A percentile compares a stretch with the other conserved stretches of the same genome.
Evolutionary conservation across 2,888 invertebrate species (phyloP).

Genomic region (Agonopterix arenella): DNA sequence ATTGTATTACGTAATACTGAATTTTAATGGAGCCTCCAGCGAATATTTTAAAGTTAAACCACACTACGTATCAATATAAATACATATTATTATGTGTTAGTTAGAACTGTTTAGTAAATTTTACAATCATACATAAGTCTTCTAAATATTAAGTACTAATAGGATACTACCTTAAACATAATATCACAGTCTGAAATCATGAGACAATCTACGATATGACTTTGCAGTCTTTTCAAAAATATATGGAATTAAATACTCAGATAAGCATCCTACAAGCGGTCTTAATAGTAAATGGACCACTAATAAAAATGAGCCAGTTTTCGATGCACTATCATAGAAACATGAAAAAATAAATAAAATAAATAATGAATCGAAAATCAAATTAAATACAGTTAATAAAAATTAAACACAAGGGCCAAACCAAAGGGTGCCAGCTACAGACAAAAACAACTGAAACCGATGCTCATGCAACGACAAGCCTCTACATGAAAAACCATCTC

Average conservation of each 20-base stretch:
- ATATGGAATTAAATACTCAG: slow-evolving; percentile 28
- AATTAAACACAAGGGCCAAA: slow-evolving; percentile 68
- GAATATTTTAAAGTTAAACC: background rate
- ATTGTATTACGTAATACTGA: background rate
- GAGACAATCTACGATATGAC: slow-evolving; percentile 39
- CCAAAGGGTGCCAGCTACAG: slow-evolving; percentile 75
- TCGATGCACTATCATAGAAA: slow-evolving; percentile 27
- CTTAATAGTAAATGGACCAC: slow-evolving; percentile 30
- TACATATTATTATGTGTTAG: slow-evolving; percentile 19
- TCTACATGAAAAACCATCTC: slow-evolving; percentile 50
- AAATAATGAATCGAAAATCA: slow-evolving; percentile 28
- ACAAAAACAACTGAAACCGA: slow-evolving; percentile 48
- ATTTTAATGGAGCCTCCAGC: too few relatives aligned
- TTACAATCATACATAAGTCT: slow-evolving; percentile 21
- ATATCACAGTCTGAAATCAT: slow-evolving; percentile 66
- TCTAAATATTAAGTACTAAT: slow-evolving; percentile 28
- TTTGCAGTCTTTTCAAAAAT: slow-evolving; percentile 49
- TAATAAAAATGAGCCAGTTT: slow-evolving; percentile 19
- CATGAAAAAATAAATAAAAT: slow-evolving; percentile 13
- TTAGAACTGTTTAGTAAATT: slow-evolving; percentile 27
- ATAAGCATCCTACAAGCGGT: slow-evolving; percentile 34
- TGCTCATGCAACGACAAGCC: slow-evolving; percentile 66
- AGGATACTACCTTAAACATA: slow-evolving; percentile 44
- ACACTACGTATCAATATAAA: slow-evolving; percentile 13
- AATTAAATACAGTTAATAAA: slow-evolving; percentile 24